A percentile compares a stretch with the other conserved stretches of the same genome.
Conservation (phyloP, 2,113 vertebrate species). For the Galbula dea region DNA sequence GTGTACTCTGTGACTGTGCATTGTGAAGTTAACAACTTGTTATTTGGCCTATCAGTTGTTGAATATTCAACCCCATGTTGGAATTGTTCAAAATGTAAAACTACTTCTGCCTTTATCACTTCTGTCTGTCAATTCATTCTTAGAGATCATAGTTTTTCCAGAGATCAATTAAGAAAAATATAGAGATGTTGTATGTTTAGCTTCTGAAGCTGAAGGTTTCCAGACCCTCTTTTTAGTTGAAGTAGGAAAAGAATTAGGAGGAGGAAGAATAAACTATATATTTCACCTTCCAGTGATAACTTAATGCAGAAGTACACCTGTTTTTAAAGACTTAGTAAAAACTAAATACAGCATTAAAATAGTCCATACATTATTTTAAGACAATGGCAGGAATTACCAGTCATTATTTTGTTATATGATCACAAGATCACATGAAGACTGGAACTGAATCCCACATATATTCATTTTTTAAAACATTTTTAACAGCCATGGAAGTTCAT, state of each 20-base stretch:
- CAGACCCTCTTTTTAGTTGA: slow-evolving; percentile 15
- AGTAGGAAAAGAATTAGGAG: slow-evolving; percentile 19
- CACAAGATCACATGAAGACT: neutral
- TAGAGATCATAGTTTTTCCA: slow-evolving; percentile 47
- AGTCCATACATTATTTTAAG: neutral
- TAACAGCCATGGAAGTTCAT: neutral
- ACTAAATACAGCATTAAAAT: neutral
- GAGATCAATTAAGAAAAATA: slow-evolving; percentile 60
- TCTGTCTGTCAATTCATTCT: slow-evolving; percentile 60
- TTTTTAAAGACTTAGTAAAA: neutral
- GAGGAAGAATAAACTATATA: slow-evolving; percentile 21
- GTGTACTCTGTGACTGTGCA: slow-evolving; percentile 50
- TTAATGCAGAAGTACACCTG: neutral
- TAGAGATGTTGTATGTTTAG: slow-evolving; percentile 41
- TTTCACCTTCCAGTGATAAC: slow-evolving; percentile 3
- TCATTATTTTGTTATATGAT: neutral
- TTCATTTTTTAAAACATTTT: neutral
- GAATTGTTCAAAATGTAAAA: slow-evolving; percentile 70
- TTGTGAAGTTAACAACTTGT: slow-evolving; percentile 69
- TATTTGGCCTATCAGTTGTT: slow-evolving; percentile 67
- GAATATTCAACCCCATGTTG: slow-evolving; percentile 59
- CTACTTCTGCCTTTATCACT: slow-evolving; percentile 51
- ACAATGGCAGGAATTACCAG: neutral
- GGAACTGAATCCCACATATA: neutral
- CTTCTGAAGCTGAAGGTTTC: slow-evolving; percentile 35